Evolutionary conservation across 2,888 invertebrate species (phyloP).

Genomic region (Drosophila sordidula): DNA sequence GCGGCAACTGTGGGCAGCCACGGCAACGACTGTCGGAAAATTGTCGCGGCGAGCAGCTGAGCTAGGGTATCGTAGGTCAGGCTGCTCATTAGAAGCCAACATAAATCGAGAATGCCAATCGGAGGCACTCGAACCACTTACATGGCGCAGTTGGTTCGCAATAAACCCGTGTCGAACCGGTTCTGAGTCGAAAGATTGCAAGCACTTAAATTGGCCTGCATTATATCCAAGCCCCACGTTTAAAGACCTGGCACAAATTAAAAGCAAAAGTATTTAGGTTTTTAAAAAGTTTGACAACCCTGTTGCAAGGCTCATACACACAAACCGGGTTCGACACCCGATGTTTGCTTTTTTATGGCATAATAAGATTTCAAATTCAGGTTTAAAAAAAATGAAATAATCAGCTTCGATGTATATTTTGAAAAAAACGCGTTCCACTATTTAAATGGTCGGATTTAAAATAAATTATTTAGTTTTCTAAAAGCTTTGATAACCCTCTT

Average conservation of each 20-base stretch:
- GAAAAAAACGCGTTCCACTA: too few relatives aligned
- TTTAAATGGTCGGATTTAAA: too few relatives aligned
- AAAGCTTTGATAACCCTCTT: too few relatives aligned
- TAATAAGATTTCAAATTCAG: too few relatives aligned
- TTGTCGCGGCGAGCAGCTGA: slow-evolving; percentile 24
- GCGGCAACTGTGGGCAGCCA: slow-evolving; percentile 38
- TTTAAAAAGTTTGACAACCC: too few relatives aligned
- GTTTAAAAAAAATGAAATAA: too few relatives aligned
- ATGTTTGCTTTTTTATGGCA: too few relatives aligned
- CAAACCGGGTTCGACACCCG: too few relatives aligned
- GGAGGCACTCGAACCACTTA: slow-evolving; percentile 6
- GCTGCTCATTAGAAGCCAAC: slow-evolving; percentile 41
- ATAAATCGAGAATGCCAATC: slow-evolving; percentile 35
- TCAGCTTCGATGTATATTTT: too few relatives aligned
- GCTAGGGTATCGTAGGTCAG: slow-evolving; percentile 32
- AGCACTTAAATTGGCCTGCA: neutral
- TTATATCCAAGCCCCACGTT: neutral
- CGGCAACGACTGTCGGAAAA: slow-evolving; percentile 18
- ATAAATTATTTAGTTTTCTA: too few relatives aligned
- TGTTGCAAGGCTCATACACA: too few relatives aligned
- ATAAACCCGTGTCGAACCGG: neutral
- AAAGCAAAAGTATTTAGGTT: too few relatives aligned
- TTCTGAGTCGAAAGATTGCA: neutral
- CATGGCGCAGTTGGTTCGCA: neutral
- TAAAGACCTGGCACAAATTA: neutral